Conservation (phyloP, 2,888 invertebrate genomes). For the Athalia cordata region DNA sequence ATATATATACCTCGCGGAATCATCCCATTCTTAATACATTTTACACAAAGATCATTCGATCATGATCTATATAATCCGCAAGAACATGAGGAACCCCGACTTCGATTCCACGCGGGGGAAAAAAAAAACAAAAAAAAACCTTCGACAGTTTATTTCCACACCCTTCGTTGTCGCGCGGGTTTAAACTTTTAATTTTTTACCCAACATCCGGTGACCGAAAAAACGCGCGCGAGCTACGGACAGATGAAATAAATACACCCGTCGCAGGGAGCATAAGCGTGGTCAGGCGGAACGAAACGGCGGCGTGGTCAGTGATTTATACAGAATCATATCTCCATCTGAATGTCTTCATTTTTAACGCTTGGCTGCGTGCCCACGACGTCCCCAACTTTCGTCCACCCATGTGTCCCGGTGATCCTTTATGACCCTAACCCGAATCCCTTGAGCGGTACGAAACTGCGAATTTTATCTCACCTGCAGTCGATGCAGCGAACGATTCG, state of each 20-base stretch:
- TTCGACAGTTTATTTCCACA: too few species aligned
- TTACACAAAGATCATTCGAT: too few species aligned
- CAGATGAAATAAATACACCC: constrained; percentile 2
- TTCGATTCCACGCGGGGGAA: too few species aligned
- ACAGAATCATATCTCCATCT: constrained; percentile 71
- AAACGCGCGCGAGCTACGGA: constrained; percentile 11
- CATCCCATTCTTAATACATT: too few species aligned
- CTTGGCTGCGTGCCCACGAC: constrained; percentile 57
- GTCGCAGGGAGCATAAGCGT: constrained; percentile 46
- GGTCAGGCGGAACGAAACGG: constrained; percentile 53
- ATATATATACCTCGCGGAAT: constrained; percentile 1
- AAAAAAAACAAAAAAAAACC: too few species aligned
- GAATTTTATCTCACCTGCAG: not conserved
- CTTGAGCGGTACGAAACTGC: not conserved
- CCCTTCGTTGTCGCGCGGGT: too few species aligned
- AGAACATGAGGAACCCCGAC: too few species aligned
- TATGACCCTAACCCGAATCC: not conserved
- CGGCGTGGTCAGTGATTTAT: constrained; percentile 66
- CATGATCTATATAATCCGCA: constrained; percentile 19
- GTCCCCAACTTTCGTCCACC: constrained; percentile 46
- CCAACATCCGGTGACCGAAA: not conserved
- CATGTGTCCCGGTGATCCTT: not conserved
- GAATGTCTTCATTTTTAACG: constrained; percentile 72
- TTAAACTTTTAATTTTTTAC: too few species aligned
- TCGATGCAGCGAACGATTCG: too few species aligned